Conservation (phyloP, 2,113 vertebrate genomes). For the Myotis lucifugus region DNA sequence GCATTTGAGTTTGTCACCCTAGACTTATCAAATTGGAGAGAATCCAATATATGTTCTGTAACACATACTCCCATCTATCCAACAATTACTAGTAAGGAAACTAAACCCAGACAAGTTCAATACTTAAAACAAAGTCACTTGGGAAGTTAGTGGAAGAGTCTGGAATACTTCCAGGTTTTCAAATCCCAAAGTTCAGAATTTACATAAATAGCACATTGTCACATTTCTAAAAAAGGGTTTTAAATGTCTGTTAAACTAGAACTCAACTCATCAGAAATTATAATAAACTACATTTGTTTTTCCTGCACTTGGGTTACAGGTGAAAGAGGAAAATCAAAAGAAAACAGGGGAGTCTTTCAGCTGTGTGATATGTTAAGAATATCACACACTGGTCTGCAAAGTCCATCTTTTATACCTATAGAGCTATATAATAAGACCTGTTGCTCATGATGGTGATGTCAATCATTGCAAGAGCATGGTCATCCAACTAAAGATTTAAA, state of each 20-base stretch:
- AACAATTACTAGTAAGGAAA: background rate
- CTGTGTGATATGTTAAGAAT: background rate
- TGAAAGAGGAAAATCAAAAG: conserved; percentile 27
- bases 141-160: background rate
- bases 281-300: background rate
- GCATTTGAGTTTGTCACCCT: background rate
- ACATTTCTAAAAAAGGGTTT: background rate
- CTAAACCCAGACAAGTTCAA: background rate
- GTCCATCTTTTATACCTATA: background rate
- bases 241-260: background rate
- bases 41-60: background rate
- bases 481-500: background rate
- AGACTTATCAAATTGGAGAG: background rate
- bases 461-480: background rate
- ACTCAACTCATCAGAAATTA: background rate
- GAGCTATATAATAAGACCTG: background rate
- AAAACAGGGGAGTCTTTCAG: background rate
- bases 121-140: background rate
- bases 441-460: background rate
- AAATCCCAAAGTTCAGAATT: background rate
- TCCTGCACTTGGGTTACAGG: background rate
- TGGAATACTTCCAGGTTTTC: background rate
- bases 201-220: background rate
- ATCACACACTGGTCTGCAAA: background rate
- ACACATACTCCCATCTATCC: background rate